These are phyloP conservation scores for Dione juno DNA, from an alignment of 2,888 invertebrate species.

Conservation along the genomic window DNA sequence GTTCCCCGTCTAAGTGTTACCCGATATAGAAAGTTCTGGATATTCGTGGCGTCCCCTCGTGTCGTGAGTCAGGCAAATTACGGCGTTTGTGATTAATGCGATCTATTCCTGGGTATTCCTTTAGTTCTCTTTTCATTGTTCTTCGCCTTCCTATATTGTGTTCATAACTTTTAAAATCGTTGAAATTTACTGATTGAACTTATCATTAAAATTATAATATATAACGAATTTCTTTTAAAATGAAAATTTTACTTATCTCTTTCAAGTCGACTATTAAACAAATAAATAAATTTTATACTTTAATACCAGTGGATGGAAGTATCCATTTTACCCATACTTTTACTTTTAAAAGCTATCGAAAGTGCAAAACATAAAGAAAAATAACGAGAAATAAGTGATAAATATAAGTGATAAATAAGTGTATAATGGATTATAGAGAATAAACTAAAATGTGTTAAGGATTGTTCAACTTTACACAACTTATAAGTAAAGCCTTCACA, in stretches of 20 bases:
- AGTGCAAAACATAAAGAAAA: neutral
- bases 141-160: constrained; percentile 37
- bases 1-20: constrained; percentile 62
- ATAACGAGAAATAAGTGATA: constrained; percentile 8
- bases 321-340: neutral
- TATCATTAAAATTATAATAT: neutral
- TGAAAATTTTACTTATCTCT: neutral
- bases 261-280: neutral
- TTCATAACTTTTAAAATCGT: neutral
- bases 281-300: too few species aligned
- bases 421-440: constrained; percentile 19
- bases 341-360: neutral
- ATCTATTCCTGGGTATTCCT: constrained; percentile 72
- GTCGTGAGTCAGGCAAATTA: constrained; percentile 81
- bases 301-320: too few species aligned
- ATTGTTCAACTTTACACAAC: neutral
- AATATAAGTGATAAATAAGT: neutral
- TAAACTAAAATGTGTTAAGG: constrained; percentile 25
- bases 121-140: constrained; percentile 66
- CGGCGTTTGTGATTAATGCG: constrained; percentile 78
- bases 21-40: constrained; percentile 75
- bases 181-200: neutral
- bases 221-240: neutral
- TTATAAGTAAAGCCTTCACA: constrained; percentile 55
- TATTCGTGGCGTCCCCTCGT: constrained; percentile 71